Base-by-base conservation (phyloP, 1,140 invertebrate species). In the Charaxes varanes region DNA sequence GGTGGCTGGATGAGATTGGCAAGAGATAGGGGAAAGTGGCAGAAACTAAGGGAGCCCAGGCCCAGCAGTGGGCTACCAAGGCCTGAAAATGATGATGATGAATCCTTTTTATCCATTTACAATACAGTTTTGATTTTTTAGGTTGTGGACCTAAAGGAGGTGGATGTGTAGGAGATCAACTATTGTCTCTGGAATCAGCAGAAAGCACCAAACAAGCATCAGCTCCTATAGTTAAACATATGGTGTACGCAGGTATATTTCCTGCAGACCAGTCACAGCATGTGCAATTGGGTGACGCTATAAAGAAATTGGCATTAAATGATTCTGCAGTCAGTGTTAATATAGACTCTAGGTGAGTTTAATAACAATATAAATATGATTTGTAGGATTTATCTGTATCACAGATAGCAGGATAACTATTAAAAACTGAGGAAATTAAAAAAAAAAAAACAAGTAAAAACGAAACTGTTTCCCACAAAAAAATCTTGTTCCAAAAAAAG, bases 161-260 rank as follows among this genome's bases (percentile, higher is more conserved):
- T 2, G 83, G 83, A 7, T 65, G 50, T 19, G 83, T 84, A 2
- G 83, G 83, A 8, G 80, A 84, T 26, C 63, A 78, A n/a, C 53
- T 85, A 4, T 8, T 84, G 1, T 72, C 72, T 4, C 42, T 51
- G 13, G 64, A 77, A 10, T 43, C 67, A 36, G 59, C 32, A 6
- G 58, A 67, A 8, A 53, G n/a, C 26, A 52, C 36, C 6, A 53
- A 61, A 23, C 30, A 38, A 6, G 42, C 52, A 2, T 40, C 48
- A 14, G 48, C 62, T 0, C 61, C 70, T 4, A 55, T 59, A 17
- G 62, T 80, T 0, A 52, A 94, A 68, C 93, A 97, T 6, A 96
- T 98, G 90, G 96, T 99, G 3, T 99, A 93, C 86, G 95, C 96
- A 51, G 97, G 97, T 0, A 87, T 99, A 32, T 99, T 93, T 85